Base-by-base conservation (phyloP, 2,113 vertebrate species). In the Mobula hypostoma region DNA sequence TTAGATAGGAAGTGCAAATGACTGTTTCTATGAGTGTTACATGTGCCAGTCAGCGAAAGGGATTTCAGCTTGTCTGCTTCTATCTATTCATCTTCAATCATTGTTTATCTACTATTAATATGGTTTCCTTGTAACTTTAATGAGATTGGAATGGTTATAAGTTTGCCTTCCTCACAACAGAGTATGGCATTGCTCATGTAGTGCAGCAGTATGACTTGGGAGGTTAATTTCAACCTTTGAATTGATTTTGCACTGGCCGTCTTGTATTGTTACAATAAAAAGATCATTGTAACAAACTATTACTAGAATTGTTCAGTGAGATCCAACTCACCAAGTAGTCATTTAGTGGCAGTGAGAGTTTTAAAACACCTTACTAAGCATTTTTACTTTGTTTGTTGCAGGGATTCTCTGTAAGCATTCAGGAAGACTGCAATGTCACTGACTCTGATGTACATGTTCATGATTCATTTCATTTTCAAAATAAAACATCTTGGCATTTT, bases 211-310 rank as follows among this genome's bases (percentile, higher is more conserved):
- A 7, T 24, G 40, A 19, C 29, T 56, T 93, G 70, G 70, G 40
- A 74, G 68, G 66, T 74, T 93, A 93, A 74, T 48, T 93, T 93
- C 56, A 93, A 72, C 36, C 48, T 74, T 27, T 93, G 91, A 74
- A 56, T 48, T 93, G 24, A 48, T 76, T 74, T 74, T 74, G 40
- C 7, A 66, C 63, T 91, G 63, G n/a, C 14, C 74, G 36, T 56
- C 72, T 29, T 56, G 40, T 56, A 93, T 76, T 93, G 68, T 36
- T 9, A 27, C 70, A 27, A 76, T 76, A 91, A 32, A 70, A 21
- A 14, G 0, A 91, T 70, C 63, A 91, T 36, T 56, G 36, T 12
- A 56, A 29, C 36, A 2, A 93, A 29, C 17, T 36, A 11, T 93
- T 93, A 4, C 21, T 29, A 5, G 24, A 93, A 32, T 70, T 11